phyloP scores from a whole-genome alignment of 2,888 invertebrate species.

The Yponomeuta sedellus region DNA sequence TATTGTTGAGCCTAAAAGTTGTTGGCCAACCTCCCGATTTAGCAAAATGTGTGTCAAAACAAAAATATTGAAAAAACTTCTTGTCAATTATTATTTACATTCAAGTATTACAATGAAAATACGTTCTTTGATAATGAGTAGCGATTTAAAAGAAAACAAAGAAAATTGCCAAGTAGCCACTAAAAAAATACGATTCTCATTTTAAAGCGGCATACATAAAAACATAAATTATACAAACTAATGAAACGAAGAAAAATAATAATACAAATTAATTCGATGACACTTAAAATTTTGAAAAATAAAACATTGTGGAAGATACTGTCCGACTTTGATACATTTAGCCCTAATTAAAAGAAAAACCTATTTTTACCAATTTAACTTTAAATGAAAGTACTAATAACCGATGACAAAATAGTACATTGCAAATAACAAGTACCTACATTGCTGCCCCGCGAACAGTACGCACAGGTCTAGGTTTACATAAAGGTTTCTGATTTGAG shows the following conservation, averaged over 20 bases:
- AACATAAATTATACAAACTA: conserved; percentile 55
- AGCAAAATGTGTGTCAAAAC: conserved; percentile 13
- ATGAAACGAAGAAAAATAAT: conserved; percentile 43
- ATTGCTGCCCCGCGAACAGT: too few species aligned
- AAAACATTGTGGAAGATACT: conserved; percentile 57
- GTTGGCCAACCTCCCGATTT: conserved; percentile 19
- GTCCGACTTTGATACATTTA: conserved; percentile 53
- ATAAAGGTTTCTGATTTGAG: too few species aligned
- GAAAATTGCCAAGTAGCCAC: conserved; percentile 8
- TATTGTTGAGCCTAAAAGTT: background rate
- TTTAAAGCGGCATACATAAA: conserved; percentile 57
- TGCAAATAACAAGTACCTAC: background rate
- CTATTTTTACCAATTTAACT: conserved; percentile 40
- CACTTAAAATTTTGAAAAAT: conserved; percentile 38
- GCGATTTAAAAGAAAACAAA: conserved; percentile 12
- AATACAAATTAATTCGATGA: conserved; percentile 53
- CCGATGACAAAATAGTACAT: background rate
- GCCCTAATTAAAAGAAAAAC: conserved; percentile 39
- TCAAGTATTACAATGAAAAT: conserved; percentile 23
- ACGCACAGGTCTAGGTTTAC: too few species aligned
- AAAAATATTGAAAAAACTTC: conserved; percentile 38
- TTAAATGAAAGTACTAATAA: conserved; percentile 37
- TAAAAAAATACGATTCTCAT: conserved; percentile 30
- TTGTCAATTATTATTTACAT: conserved; percentile 41
- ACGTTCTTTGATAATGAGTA: conserved; percentile 12